phyloP scores from a whole-genome alignment of 2,888 invertebrate species.

The Anodontia alba region DNA sequence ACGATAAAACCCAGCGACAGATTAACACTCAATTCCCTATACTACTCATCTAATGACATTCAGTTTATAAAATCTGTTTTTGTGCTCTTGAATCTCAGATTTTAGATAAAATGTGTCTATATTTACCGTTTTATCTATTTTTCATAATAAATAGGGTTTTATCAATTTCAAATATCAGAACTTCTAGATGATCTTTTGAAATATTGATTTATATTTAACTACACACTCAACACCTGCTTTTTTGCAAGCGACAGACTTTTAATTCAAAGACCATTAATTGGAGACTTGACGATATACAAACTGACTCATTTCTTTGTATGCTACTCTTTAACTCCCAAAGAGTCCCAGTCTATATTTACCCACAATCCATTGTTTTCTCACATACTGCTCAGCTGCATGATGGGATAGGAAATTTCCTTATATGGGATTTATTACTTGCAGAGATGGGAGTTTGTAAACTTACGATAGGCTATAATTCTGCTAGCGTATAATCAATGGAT shows the following conservation, averaged over 20 bases:
- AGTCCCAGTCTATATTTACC: constrained; percentile 57
- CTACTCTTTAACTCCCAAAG: background rate
- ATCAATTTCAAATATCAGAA: too few relatives aligned
- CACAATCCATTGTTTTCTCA: constrained; percentile 58
- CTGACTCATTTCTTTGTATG: constrained; percentile 7
- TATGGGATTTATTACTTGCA: constrained; percentile 56
- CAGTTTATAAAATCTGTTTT: too few relatives aligned
- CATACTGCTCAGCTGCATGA: constrained; percentile 34
- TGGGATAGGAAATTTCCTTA: constrained; percentile 60
- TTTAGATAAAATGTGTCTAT: background rate
- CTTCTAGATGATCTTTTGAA: too few relatives aligned
- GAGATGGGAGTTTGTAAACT: constrained; percentile 45
- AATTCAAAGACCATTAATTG: background rate
- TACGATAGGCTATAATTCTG: constrained; percentile 43
- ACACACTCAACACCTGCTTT: background rate
- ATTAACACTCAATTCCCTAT: background rate
- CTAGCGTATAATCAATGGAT: constrained; percentile 63
- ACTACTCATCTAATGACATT: background rate
- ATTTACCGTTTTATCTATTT: background rate
- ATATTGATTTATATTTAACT: background rate
- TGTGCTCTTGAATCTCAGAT: too few relatives aligned
- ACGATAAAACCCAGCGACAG: background rate
- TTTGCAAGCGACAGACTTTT: constrained; percentile 1
- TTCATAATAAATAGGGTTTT: background rate
- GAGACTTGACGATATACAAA: background rate